Evolutionary conservation across 64 coral and sea anemone genomes (phyloP).

Genomic region (Montipora efflorescens): DNA sequence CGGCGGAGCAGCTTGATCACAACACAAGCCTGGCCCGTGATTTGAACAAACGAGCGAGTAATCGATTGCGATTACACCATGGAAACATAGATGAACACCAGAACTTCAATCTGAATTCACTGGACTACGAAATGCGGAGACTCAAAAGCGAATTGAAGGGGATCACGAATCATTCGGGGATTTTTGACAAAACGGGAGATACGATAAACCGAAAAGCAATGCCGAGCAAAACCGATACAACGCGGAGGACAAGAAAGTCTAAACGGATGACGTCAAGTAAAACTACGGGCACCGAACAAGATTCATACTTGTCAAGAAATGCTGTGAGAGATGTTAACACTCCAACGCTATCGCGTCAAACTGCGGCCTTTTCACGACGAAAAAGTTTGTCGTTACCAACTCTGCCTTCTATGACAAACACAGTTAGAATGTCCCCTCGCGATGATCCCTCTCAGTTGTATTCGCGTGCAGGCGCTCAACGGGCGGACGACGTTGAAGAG

Average conservation of each 20-base stretch:
- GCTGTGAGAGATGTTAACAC: background rate
- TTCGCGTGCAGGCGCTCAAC: background rate
- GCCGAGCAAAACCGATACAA: background rate
- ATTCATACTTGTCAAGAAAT: background rate
- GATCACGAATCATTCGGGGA: slow-evolving; percentile 79
- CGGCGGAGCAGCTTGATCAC: slow-evolving; percentile 75
- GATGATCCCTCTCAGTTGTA: background rate
- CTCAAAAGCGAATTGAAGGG: slow-evolving; percentile 73
- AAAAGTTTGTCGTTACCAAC: slow-evolving; percentile 50
- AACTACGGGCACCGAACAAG: background rate
- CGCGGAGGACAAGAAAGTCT: slow-evolving; percentile 22
- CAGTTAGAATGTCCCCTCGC: background rate
- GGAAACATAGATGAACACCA: slow-evolving; percentile 68
- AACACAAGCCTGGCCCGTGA: slow-evolving; percentile 87
- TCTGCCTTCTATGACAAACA: slow-evolving; percentile 30
- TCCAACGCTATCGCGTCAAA: background rate
- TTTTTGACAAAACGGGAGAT: slow-evolving; percentile 4
- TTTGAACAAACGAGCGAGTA: slow-evolving; percentile 77
- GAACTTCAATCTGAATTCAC: slow-evolving; percentile 69
- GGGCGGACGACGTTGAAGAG: background rate
- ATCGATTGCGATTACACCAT: slow-evolving; percentile 68
- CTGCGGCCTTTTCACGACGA: background rate
- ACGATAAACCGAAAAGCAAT: background rate
- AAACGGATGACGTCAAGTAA: background rate
- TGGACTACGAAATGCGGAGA: slow-evolving; percentile 80